phyloP scores from a whole-genome alignment of 2,113 vertebrate genomes.

The Tychaedon coryphoeus region DNA sequence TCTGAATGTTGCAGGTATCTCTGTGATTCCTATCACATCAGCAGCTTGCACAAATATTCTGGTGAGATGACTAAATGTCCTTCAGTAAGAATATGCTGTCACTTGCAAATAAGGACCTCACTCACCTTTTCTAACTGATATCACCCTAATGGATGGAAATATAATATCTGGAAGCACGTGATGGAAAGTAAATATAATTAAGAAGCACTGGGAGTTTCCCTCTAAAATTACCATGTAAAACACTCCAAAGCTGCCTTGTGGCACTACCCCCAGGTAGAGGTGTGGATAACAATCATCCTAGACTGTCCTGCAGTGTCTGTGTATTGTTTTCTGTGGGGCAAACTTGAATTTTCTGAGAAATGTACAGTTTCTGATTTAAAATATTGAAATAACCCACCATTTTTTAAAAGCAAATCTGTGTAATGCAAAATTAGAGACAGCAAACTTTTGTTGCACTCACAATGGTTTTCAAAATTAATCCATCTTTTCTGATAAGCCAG shows the following conservation, averaged over 20 bases:
- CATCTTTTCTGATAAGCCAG: background rate
- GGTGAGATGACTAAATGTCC: background rate
- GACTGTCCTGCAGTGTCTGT: background rate
- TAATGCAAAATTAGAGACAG: background rate
- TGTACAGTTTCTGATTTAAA: background rate
- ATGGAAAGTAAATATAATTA: background rate
- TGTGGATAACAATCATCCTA: background rate
- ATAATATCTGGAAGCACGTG: background rate
- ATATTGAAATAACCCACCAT: background rate
- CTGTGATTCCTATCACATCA: background rate
- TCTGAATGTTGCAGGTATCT: background rate
- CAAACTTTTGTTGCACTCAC: background rate
- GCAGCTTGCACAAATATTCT: background rate
- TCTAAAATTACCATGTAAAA: background rate
- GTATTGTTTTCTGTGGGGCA: background rate
- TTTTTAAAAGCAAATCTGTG: background rate
- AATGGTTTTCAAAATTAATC: background rate
- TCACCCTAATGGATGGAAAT: background rate
- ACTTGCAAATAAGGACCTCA: background rate
- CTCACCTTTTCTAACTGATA: background rate
- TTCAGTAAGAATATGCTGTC: background rate
- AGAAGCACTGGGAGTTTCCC: background rate
- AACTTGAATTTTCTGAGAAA: background rate
- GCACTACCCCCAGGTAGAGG: background rate
- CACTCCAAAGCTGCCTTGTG: background rate